Percentiles rank a stretch among this genome's conserved stretches.
phyloP scores from a whole-genome alignment of 2,113 vertebrate genomes.

The Lutjanus erythropterus region DNA sequence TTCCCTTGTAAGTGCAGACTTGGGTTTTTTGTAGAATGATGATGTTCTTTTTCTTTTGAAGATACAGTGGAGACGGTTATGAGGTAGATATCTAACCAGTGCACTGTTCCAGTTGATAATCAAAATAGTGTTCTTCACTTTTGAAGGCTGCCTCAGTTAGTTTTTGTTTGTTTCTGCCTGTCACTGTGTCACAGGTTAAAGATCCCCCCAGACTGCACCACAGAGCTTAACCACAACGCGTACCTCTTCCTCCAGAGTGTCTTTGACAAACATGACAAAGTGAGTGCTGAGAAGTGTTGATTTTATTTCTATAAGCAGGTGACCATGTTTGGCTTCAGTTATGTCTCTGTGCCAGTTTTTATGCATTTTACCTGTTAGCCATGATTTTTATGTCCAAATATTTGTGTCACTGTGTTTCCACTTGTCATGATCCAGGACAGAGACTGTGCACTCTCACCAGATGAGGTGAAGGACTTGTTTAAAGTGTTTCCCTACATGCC shows the following conservation, averaged over 20 bases:
- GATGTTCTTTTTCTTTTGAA: background rate
- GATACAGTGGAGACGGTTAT: background rate
- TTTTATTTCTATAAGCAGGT: no score
- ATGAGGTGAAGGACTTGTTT: constrained; percentile 97
- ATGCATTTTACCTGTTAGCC: background rate
- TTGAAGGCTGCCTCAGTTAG: background rate
- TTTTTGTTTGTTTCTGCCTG: constrained; percentile 1
- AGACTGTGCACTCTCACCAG: constrained; percentile 95
- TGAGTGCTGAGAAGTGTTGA: constrained; percentile 77
- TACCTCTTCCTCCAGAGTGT: constrained; percentile 98
- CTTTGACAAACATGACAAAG: constrained; percentile 99
- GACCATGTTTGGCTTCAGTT: no score
- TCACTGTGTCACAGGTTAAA: constrained; percentile 87
- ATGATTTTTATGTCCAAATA: background rate
- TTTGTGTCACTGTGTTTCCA: background rate
- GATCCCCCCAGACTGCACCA: constrained; percentile 95
- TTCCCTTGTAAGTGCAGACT: constrained; percentile 89
- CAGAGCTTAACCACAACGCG: constrained; percentile 97
- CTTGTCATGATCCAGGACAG: constrained; percentile 88
- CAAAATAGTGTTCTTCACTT: no score
- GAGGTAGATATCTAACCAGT: background rate
- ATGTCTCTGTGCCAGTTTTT: background rate
- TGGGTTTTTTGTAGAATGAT: background rate
- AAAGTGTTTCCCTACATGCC: constrained; percentile 99
- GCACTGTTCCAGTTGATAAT: no score